Conservation (phyloP, 2,888 invertebrate genomes). For the Aphodius granarius region DNA sequence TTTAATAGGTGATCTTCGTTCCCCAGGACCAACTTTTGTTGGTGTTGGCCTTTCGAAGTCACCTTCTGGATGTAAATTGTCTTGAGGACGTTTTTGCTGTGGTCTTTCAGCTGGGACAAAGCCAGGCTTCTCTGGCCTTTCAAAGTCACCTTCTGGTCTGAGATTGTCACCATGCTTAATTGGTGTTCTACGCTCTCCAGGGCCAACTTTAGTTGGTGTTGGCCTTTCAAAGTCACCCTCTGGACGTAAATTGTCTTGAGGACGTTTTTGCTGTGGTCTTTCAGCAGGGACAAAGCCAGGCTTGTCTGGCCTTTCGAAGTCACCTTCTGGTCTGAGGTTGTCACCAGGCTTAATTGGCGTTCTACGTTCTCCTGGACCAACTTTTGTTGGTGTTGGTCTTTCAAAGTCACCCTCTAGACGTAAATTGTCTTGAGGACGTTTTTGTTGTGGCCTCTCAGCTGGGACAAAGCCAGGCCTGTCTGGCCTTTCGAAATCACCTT, state of each 20-base stretch:
- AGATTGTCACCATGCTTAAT: constrained; percentile 62
- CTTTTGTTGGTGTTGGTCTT: constrained; percentile 49
- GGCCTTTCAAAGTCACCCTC: constrained; percentile 55
- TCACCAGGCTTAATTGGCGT: constrained; percentile 52
- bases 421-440: constrained; percentile 47
- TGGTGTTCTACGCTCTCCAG: constrained; percentile 48
- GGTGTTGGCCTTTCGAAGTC: constrained; percentile 54
- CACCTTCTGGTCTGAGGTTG: constrained; percentile 52
- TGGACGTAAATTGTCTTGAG: constrained; percentile 58
- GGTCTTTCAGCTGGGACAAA: constrained; percentile 53
- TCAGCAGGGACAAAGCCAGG: constrained; percentile 52
- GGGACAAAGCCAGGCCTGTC: constrained; percentile 50
- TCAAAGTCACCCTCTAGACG: constrained; percentile 55
- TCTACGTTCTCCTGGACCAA: constrained; percentile 54
- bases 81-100: constrained; percentile 58
- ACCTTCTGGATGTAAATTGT: constrained; percentile 58
- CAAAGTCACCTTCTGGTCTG: constrained; percentile 58
- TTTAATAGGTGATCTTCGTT: constrained; percentile 52
- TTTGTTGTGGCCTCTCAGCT: constrained; percentile 47
- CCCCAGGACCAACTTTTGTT: constrained; percentile 48
- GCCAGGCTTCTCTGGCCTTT: constrained; percentile 49
- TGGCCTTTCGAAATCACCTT: constrained; percentile 56
- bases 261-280: constrained; percentile 52
- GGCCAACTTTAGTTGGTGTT: constrained; percentile 49
- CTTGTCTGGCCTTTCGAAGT: constrained; percentile 44